Conservation (phyloP, 1,140 invertebrate species). For the Leguminivora glycinivorella region DNA sequence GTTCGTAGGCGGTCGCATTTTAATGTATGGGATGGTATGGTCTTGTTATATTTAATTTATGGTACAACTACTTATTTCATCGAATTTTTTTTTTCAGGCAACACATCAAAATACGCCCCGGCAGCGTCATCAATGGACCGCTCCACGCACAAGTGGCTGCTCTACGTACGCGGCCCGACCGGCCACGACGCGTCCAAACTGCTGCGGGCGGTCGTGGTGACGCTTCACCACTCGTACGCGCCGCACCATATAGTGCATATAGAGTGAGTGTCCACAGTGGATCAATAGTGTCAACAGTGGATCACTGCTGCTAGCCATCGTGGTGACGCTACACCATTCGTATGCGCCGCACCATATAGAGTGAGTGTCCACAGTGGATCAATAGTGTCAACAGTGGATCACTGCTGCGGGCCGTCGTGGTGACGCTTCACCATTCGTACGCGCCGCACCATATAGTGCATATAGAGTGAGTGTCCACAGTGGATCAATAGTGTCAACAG, state of each 20-base stretch:
- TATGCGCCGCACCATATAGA: constrained; percentile 92
- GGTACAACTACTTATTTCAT: no score
- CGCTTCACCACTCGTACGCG: constrained; percentile 91
- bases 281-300: no score
- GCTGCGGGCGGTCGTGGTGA: constrained; percentile 86
- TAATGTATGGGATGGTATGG: no score
- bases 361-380: constrained; percentile 79
- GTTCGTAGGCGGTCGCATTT: no score
- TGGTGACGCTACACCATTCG: constrained; percentile 91
- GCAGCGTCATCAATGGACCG: constrained; percentile 82
- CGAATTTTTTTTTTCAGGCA: constrained; percentile 82
- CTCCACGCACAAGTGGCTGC: constrained; percentile 94
- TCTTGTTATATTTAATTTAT: no score
- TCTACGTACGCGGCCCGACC: constrained; percentile 88
- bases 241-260: constrained; percentile 93
- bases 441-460: constrained; percentile 92
- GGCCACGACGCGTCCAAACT: constrained; percentile 83
- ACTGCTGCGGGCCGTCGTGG: constrained; percentile 86
- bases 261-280: constrained; percentile 79
- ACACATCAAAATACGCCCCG: constrained; percentile 91
- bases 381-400: no score
- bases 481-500: no score
- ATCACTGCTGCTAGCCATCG: constrained; percentile 85
- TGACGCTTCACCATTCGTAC: constrained; percentile 92
- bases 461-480: constrained; percentile 81